These are phyloP conservation scores for Eupeodes corollae DNA, from an alignment of 1,140 invertebrate genomes.

Conservation along the genomic window DNA sequence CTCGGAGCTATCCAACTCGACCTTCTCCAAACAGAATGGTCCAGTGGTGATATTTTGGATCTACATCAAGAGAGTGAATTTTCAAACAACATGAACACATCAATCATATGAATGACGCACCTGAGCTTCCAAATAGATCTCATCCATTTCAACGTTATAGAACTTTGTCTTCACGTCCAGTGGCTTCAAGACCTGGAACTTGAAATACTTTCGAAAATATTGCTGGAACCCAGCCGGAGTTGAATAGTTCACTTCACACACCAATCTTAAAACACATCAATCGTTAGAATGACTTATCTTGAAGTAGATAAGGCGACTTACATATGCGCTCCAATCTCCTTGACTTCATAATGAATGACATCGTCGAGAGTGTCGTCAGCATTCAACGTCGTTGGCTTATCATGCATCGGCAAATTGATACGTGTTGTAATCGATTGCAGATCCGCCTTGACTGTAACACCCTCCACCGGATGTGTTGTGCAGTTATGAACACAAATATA, in stretches of 20 bases:
- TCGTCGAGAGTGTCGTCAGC: slow-evolving; percentile 85
- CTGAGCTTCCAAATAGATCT: slow-evolving; percentile 94
- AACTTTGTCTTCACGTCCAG: slow-evolving; percentile 98
- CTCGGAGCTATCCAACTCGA: slow-evolving; percentile 79
- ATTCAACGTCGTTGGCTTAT: slow-evolving; percentile 49
- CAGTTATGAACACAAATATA: slow-evolving; percentile 96
- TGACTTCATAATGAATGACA: slow-evolving; percentile 95
- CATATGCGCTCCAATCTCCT: slow-evolving; percentile 95
- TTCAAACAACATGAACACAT: slow-evolving; percentile 28
- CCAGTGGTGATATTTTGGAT: slow-evolving; percentile 78
- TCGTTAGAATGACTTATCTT: background rate
- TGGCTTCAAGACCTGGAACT: slow-evolving; percentile 96
- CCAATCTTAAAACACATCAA: slow-evolving; percentile 54
- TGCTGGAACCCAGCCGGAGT: slow-evolving; percentile 55
- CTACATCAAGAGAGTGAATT: background rate
- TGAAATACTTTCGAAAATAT: slow-evolving; percentile 92
- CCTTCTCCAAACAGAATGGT: slow-evolving; percentile 84
- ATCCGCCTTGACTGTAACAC: slow-evolving; percentile 79
- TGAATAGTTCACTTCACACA: slow-evolving; percentile 90
- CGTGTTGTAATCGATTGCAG: slow-evolving; percentile 84
- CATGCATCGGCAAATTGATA: slow-evolving; percentile 58
- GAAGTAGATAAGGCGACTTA: slow-evolving; percentile 37
- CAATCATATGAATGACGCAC: slow-evolving; percentile 39
- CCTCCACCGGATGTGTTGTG: slow-evolving; percentile 66
- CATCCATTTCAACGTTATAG: slow-evolving; percentile 93